Percentiles rank a stretch among this genome's conserved stretches.
Conservation (phyloP, 2,113 vertebrate species). For the Ariopsis seemanni region DNA sequence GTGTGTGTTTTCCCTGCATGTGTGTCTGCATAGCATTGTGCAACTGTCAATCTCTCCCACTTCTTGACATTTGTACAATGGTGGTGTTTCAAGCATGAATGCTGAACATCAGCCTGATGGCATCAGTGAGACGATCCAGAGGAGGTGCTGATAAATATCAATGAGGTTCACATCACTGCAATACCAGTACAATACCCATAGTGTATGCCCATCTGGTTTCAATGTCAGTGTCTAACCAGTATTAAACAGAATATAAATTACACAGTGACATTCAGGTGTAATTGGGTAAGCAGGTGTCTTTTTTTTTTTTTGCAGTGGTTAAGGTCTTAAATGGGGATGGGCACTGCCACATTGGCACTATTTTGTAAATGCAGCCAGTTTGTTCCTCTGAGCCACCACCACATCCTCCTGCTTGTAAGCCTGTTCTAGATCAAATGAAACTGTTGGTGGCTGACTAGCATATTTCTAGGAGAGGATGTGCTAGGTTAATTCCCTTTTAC, state of each 20-base stretch:
- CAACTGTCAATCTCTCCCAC: conserved; percentile 44
- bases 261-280: background rate
- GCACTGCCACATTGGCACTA: background rate
- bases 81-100: conserved; percentile 43
- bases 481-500: background rate
- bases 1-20: conserved; percentile 31
- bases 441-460: background rate
- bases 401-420: background rate
- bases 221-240: background rate
- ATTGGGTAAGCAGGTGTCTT: background rate
- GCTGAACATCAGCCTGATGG: conserved; percentile 40
- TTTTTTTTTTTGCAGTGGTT: background rate
- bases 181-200: conserved; percentile 23
- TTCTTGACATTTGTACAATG: conserved; percentile 54
- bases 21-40: conserved; percentile 37
- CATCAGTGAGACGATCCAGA: conserved; percentile 46
- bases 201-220: conserved; percentile 3
- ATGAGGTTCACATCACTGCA: conserved; percentile 19
- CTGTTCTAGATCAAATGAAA: background rate
- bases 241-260: conserved; percentile 12
- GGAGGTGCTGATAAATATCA: conserved; percentile 46
- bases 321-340: background rate
- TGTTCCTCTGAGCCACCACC: background rate
- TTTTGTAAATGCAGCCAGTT: background rate
- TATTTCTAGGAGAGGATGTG: background rate